Base-by-base conservation (phyloP, 2,797 vertebrate genomes). In the Labeo calbasu region DNA sequence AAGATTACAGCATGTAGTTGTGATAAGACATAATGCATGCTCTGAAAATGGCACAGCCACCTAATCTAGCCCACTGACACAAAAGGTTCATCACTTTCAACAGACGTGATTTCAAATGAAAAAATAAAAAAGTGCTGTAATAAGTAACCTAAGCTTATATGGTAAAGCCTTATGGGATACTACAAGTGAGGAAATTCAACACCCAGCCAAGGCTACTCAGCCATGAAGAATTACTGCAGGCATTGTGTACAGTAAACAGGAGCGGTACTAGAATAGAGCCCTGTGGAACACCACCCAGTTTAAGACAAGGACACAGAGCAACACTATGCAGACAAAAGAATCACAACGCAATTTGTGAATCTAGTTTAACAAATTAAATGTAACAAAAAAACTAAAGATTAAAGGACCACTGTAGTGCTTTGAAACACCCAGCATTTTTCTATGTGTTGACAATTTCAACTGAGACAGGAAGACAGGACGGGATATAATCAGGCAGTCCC, bases 171-270 rank as follows among this genome's bases (percentile, higher is more conserved):
- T 57, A 73, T 81, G 63, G 28, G n/a, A 78, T 53, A 25, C 14
- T 14, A 63, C 32, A 59, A 76, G 61, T 65, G n/a, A 50, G 15
- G 25, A 81, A 69, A 83, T n/a, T n/a, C 17, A 32, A 86, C 66
- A 75, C 55, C 68, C 36, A 13, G 11, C 32, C 40, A 61, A 57
- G 66, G 57, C 68, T 70, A 75, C 40, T 32, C 61, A 83, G 21
- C 73, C 63, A 17, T 65, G 25, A 50, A 66, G 69, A 61, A 78
- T 72, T 72, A 79, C 70, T 43, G 14, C 76, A 50, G 23, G 43
- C 12, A 75, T 23, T 68, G 66, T 86, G 70, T 83, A 86, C 59
- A 82, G 83, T 86, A 88, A 90, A 90, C 77, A 84, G 1, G 32
- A 76, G 63, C 21, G 46, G 61, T 53, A 28, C 76, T 25, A 72